phyloP scores from a whole-genome alignment of 1,140 invertebrate species.

The Oryzaephilus surinamensis region DNA sequence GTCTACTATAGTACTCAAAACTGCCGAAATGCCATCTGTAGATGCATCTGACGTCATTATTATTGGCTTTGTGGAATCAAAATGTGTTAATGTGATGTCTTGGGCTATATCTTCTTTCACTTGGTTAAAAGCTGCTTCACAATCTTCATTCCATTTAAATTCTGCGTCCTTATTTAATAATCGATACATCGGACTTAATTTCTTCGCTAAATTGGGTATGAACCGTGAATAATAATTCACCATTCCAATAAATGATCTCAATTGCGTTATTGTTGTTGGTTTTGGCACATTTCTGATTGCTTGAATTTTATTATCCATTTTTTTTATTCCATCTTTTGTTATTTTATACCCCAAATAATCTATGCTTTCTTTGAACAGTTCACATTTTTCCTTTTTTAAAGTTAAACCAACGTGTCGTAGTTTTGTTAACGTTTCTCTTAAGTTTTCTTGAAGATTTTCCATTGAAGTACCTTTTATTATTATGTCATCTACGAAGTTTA shows the following conservation, averaged over 20 bases:
- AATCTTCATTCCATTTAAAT: slow-evolving; percentile 5
- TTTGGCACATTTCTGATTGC: slow-evolving; percentile 23
- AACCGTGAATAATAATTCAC: slow-evolving; percentile 12
- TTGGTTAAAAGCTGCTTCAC: slow-evolving; percentile 1
- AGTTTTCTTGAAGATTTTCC: slow-evolving; percentile 28
- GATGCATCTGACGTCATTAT: too few species aligned
- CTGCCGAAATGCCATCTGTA: too few species aligned
- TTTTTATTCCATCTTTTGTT: slow-evolving; percentile 32
- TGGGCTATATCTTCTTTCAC: background rate
- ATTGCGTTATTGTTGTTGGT: slow-evolving; percentile 18
- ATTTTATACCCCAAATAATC: slow-evolving; percentile 39
- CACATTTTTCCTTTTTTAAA: slow-evolving; percentile 38
- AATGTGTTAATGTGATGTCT: background rate
- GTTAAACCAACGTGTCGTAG: slow-evolving; percentile 34
- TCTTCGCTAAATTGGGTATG: slow-evolving; percentile 8
- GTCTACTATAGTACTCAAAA: too few species aligned
- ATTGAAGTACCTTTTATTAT: slow-evolving; percentile 31
- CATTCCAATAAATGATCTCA: slow-evolving; percentile 34
- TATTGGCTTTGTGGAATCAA: too few species aligned
- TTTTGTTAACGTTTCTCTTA: slow-evolving; percentile 28
- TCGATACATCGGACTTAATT: slow-evolving; percentile 5
- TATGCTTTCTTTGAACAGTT: slow-evolving; percentile 37
- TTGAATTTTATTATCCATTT: slow-evolving; percentile 34
- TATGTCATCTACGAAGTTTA: slow-evolving; percentile 31
- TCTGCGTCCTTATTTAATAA: slow-evolving; percentile 10